Conservation (phyloP, 2,888 invertebrate genomes). For the Hanleya hanleyi region DNA sequence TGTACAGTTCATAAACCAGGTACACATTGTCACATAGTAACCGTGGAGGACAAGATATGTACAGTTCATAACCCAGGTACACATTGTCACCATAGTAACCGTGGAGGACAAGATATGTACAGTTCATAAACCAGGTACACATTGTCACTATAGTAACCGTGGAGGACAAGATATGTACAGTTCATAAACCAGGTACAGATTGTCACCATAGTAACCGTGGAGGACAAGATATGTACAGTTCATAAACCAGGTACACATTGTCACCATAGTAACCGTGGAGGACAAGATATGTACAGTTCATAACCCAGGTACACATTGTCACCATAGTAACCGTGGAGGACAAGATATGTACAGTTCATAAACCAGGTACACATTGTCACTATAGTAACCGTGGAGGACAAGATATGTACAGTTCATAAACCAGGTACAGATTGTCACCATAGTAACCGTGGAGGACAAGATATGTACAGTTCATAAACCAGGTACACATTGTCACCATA, state of each 20-base stretch:
- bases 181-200: neutral
- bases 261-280: conserved; percentile 80
- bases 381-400: too few relatives aligned
- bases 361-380: conserved; percentile 79
- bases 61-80: neutral
- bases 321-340: conserved; percentile 80
- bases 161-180: conserved; percentile 73
- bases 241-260: conserved; percentile 80
- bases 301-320: conserved; percentile 31
- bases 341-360: conserved; percentile 75
- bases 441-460: conserved; percentile 79
- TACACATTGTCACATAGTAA: conserved; percentile 79
- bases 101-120: conserved; percentile 75
- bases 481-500: conserved; percentile 79
- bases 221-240: conserved; percentile 73
- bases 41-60: too few relatives aligned
- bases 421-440: conserved; percentile 80
- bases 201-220: conserved; percentile 79
- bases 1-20: conserved; percentile 81
- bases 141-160: conserved; percentile 78
- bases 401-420: too few relatives aligned
- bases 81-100: conserved; percentile 77
- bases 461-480: conserved; percentile 78
- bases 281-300: conserved; percentile 58
- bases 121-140: conserved; percentile 81